These are phyloP conservation scores for Mesorhabditis sp. DNA, from an alignment of 2,888 invertebrate species.

Conservation along the genomic window DNA sequence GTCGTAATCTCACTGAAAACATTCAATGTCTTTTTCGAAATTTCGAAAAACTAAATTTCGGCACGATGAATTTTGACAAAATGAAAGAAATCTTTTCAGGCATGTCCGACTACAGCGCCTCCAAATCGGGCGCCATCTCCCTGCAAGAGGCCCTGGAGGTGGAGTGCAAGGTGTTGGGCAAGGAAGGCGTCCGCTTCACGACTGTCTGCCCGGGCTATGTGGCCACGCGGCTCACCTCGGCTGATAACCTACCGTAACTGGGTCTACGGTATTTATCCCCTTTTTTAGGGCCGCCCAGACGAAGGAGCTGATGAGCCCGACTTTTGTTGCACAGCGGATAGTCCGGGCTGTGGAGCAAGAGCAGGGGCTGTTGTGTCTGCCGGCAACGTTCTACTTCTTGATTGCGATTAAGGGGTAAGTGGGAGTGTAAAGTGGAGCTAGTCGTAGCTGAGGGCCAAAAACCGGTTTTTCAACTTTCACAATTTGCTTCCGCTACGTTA, in stretches of 20 bases:
- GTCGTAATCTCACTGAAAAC: too few species aligned
- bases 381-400: neutral
- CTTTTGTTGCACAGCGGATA: neutral
- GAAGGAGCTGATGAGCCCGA: neutral
- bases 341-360: constrained; percentile 1
- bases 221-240: neutral
- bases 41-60: neutral
- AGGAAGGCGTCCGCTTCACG: neutral
- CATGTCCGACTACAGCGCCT: constrained; percentile 5
- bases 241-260: neutral
- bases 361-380: neutral
- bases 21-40: neutral
- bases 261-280: neutral
- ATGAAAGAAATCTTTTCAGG: neutral
- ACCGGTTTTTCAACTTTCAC: too few species aligned
- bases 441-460: too few species aligned
- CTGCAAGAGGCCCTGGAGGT: neutral
- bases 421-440: too few species aligned
- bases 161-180: neutral
- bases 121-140: neutral
- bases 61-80: neutral
- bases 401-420: neutral
- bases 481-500: too few species aligned
- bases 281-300: neutral
- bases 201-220: neutral